Percentiles rank a stretch among this genome's conserved stretches.
phyloP scores from a whole-genome alignment of 2,797 vertebrate species.

The Podarcis siculus region DNA sequence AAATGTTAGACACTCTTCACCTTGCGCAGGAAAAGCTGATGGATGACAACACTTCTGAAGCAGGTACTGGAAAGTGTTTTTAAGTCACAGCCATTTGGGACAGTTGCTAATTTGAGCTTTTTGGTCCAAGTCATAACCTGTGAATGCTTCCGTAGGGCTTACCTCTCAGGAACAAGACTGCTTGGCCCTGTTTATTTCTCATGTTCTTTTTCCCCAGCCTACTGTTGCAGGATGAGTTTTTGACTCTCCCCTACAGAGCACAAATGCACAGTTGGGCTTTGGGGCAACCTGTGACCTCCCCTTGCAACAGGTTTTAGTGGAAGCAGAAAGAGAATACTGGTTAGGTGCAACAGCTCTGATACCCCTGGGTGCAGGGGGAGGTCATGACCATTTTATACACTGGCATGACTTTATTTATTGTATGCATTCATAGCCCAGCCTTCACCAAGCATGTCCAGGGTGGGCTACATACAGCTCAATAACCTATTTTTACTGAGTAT shows the following conservation, averaged over 20 bases:
- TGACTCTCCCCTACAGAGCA: background rate
- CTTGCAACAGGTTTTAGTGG: background rate
- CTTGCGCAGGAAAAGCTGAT: slow-evolving; percentile 72
- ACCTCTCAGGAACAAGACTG: background rate
- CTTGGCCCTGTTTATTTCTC: background rate
- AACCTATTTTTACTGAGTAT: background rate
- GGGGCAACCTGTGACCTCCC: background rate
- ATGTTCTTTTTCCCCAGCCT: background rate
- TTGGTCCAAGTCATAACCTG: background rate
- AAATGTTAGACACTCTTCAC: slow-evolving; percentile 75
- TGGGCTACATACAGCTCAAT: no score
- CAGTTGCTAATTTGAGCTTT: accelerated
- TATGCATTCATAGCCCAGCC: no score
- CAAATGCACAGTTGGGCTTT: background rate
- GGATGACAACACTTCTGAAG: slow-evolving; percentile 75
- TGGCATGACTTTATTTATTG: no score
- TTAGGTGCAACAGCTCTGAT: no score
- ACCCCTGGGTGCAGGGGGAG: background rate
- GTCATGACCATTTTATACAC: background rate
- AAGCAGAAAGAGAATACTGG: background rate
- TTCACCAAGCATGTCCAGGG: no score
- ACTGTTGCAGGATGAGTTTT: background rate
- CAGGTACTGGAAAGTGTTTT: slow-evolving; percentile 59
- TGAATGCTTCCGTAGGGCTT: background rate
- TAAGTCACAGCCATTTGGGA: background rate